Conservation (phyloP, 2,797 vertebrate genomes). For the Tangara arthus region DNA sequence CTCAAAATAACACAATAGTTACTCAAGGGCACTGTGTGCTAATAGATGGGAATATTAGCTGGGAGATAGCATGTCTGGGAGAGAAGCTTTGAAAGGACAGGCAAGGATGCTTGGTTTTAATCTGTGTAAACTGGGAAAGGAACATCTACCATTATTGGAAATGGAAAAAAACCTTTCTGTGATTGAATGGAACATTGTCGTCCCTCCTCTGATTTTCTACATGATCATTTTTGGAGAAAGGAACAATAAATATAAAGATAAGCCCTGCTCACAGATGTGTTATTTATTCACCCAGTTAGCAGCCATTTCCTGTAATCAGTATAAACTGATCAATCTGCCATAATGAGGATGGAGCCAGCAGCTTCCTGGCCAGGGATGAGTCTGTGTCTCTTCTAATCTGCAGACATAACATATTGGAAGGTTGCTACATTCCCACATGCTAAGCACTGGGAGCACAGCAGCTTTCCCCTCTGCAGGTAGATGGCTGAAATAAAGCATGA, state of each 20-base stretch:
- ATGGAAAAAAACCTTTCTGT: neutral
- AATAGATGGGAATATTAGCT: neutral
- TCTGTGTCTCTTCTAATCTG: constrained; percentile 61
- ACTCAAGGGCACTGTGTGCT: neutral
- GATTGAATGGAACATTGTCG: neutral
- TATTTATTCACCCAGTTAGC: constrained; percentile 68
- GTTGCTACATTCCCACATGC: neutral
- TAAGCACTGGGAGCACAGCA: neutral
- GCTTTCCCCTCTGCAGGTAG: neutral
- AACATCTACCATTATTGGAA: neutral
- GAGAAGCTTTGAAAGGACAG: neutral
- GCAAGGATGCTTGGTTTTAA: neutral
- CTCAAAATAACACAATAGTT: neutral
- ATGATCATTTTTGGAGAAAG: neutral
- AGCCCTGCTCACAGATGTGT: constrained; percentile 49
- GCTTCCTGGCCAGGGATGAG: constrained; percentile 60
- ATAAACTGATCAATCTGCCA: constrained; percentile 71
- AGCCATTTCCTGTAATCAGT: constrained; percentile 74
- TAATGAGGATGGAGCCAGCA: constrained; percentile 70
- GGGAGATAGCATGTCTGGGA: neutral
- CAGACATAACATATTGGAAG: constrained; percentile 21
- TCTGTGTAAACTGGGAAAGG: neutral
- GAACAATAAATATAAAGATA: constrained; percentile 39
- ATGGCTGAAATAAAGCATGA: neutral
- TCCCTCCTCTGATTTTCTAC: neutral